These are phyloP conservation scores for Lacanobia oleracea DNA, from an alignment of 2,888 invertebrate genomes.

Conservation along the genomic window DNA sequence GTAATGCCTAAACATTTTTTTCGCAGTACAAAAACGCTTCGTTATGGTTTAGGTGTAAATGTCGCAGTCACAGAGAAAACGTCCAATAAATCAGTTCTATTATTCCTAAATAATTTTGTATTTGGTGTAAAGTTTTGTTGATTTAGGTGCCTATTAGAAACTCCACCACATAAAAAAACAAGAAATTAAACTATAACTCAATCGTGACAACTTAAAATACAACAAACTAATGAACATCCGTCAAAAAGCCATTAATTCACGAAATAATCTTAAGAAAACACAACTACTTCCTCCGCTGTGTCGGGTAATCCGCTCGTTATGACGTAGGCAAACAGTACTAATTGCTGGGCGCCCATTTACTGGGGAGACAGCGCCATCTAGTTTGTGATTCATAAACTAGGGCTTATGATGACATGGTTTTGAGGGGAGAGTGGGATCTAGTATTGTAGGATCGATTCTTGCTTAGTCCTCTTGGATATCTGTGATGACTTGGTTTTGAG, in stretches of 20 bases:
- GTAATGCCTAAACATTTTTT: too few species aligned
- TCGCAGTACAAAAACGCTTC: too few species aligned
- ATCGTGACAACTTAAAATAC: conserved; percentile 17
- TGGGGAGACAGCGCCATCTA: conserved; percentile 51
- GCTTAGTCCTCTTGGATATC: too few species aligned
- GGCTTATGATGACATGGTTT: conserved; percentile 31
- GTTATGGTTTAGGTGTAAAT: too few species aligned
- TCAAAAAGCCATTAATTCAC: conserved; percentile 48
- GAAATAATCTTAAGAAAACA: conserved; percentile 59
- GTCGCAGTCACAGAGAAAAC: too few species aligned
- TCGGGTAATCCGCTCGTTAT: conserved; percentile 46
- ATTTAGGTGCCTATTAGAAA: neutral
- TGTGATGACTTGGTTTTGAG: too few species aligned
- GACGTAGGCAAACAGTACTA: conserved; percentile 56
- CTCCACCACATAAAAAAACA: neutral
- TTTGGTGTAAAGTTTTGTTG: neutral
- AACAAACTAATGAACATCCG: conserved; percentile 24
- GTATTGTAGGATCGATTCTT: neutral
- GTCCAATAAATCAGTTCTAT: neutral
- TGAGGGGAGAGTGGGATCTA: neutral
- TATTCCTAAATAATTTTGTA: neutral
- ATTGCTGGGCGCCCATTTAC: conserved; percentile 58
- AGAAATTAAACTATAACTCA: conserved; percentile 33
- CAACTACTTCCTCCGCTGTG: conserved; percentile 52
- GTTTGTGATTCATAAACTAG: conserved; percentile 54